phyloP scores from a whole-genome alignment of 2,797 vertebrate genomes.

The Chloroceryle inda region DNA sequence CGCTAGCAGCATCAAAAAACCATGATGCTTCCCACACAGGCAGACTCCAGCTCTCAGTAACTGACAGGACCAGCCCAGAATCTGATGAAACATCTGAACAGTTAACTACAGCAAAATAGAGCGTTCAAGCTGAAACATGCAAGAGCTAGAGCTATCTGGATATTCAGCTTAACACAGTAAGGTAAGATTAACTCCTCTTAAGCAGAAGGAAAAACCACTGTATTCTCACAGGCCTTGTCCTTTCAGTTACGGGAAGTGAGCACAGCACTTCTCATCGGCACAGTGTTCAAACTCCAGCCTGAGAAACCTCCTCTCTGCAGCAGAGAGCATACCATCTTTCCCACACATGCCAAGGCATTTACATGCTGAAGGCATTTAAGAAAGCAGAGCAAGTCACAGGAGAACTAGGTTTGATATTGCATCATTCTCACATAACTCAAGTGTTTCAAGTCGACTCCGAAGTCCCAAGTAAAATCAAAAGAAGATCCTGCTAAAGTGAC shows the following conservation, averaged over 20 bases:
- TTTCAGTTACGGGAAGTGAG: not conserved
- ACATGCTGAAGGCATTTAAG: not conserved
- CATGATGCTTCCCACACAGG: not conserved
- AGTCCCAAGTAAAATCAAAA: not conserved
- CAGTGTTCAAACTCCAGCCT: not conserved
- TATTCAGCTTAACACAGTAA: not conserved
- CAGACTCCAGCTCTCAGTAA: not conserved
- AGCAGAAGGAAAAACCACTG: not conserved
- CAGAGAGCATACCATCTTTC: not conserved
- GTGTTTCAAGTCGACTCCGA: not conserved
- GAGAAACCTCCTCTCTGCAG: not conserved
- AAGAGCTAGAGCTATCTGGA: not conserved
- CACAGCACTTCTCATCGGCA: not conserved
- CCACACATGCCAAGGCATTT: not conserved
- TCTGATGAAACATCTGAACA: not conserved
- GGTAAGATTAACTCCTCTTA: not conserved
- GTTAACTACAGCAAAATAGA: not conserved
- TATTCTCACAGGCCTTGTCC: not conserved
- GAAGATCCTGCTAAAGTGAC: not conserved
- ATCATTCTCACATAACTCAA: not conserved
- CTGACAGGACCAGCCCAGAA: not conserved
- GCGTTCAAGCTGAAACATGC: not conserved
- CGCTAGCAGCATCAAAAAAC: not conserved
- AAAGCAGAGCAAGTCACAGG: not conserved
- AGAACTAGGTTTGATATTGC: not conserved